These are phyloP conservation scores for Cyanocitta stelleri DNA, from an alignment of 2,113 vertebrate genomes.

Conservation along the genomic window DNA sequence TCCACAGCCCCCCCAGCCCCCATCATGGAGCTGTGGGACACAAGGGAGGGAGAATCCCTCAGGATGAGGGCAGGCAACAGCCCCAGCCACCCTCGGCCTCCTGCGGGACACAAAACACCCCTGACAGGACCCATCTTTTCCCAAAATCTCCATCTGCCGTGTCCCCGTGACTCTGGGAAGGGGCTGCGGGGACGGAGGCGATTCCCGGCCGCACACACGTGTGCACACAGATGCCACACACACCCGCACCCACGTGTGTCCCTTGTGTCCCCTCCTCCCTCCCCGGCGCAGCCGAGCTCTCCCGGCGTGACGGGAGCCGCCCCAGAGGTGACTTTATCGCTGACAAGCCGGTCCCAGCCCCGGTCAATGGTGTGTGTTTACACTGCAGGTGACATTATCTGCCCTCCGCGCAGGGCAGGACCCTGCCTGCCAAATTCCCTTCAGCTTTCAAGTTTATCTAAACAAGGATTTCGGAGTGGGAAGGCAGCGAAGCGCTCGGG, in stretches of 20 bases:
- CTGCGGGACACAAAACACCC: too few relatives aligned
- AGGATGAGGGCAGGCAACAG: background rate
- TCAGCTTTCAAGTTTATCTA: background rate
- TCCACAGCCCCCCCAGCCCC: fast-evolving
- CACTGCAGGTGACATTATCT: background rate
- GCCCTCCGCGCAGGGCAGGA: conserved; percentile 18
- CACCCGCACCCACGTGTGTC: background rate
- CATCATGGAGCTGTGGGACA: background rate
- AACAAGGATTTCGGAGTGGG: background rate
- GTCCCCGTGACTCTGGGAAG: too few relatives aligned
- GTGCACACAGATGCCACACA: fast-evolving
- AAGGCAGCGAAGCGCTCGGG: background rate
- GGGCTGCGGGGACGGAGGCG: background rate
- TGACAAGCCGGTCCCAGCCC: background rate
- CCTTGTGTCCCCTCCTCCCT: background rate
- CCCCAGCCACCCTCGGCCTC: too few relatives aligned
- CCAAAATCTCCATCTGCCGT: fast-evolving
- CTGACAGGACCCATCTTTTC: fast-evolving
- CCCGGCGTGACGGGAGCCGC: background rate
- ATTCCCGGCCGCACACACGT: fast-evolving
- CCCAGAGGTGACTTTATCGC: background rate
- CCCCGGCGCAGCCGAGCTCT: background rate
- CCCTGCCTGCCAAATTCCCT: conserved; percentile 28
- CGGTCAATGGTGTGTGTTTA: background rate
- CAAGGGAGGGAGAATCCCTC: fast-evolving